Conservation (phyloP, 2,113 vertebrate species). For the Chionis minor region DNA sequence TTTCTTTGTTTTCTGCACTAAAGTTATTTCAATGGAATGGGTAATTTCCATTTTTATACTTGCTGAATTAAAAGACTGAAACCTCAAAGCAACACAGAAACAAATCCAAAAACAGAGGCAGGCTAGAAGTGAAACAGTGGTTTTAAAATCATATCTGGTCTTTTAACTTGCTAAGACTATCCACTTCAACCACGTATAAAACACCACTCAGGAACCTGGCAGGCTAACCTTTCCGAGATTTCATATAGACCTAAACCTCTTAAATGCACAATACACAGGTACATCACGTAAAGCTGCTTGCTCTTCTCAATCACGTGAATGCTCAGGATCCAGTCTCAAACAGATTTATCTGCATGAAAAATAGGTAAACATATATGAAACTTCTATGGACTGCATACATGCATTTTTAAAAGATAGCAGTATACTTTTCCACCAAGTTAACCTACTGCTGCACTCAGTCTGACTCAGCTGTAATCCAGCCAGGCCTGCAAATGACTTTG, state of each 20-base stretch:
- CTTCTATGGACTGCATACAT: background rate
- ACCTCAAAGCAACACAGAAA: background rate
- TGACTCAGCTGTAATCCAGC: background rate
- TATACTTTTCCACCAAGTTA: background rate
- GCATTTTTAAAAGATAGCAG: background rate
- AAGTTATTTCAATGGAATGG: background rate
- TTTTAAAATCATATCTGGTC: background rate
- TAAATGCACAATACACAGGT: background rate
- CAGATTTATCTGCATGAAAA: background rate
- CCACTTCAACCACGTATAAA: fast-evolving
- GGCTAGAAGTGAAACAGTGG: background rate
- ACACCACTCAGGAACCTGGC: background rate
- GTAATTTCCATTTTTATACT: background rate
- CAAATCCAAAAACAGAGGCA: background rate
- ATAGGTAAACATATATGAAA: background rate
- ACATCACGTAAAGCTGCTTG: background rate
- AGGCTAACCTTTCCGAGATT: background rate
- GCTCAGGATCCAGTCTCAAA: background rate
- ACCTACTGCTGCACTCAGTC: background rate
- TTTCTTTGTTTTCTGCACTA: background rate
- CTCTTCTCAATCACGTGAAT: background rate
- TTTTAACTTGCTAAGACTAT: background rate
- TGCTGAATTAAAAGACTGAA: background rate
- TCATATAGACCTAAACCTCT: background rate
- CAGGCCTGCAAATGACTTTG: slow-evolving; percentile 17